A percentile compares a stretch with the other conserved stretches of the same genome.
Conservation (phyloP, 2,113 vertebrate species). For the Rousettus leschenaultii region DNA sequence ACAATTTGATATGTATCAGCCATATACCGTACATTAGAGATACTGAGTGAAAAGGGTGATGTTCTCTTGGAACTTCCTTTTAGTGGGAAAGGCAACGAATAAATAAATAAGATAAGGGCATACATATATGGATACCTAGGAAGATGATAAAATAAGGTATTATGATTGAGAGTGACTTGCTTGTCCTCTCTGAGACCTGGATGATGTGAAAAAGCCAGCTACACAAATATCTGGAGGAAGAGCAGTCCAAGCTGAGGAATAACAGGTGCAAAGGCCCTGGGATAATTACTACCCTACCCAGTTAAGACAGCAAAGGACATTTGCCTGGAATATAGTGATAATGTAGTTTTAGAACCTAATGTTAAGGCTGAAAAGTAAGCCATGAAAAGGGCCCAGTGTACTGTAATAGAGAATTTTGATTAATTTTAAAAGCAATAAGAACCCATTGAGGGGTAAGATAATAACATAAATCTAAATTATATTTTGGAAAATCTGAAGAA, state of each 20-base stretch:
- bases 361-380: not conserved
- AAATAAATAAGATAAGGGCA: not conserved
- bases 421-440: not conserved
- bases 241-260: not conserved
- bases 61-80: not conserved
- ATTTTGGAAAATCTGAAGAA: not conserved
- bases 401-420: not conserved
- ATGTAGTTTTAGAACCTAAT: not conserved
- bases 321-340: not conserved
- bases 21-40: not conserved
- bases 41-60: not conserved
- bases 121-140: not conserved
- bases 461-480: not conserved
- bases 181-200: not conserved
- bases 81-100: not conserved
- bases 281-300: not conserved
- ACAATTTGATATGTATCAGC: not conserved
- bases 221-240: not conserved
- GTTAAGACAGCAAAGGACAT: not conserved
- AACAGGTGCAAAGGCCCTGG: not conserved
- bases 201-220: not conserved
- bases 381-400: not conserved
- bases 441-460: not conserved
- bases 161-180: not conserved
- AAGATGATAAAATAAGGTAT: conserved; percentile 9